phyloP scores from a whole-genome alignment of 2,797 vertebrate genomes.

The Pseudochirops cupreus region DNA sequence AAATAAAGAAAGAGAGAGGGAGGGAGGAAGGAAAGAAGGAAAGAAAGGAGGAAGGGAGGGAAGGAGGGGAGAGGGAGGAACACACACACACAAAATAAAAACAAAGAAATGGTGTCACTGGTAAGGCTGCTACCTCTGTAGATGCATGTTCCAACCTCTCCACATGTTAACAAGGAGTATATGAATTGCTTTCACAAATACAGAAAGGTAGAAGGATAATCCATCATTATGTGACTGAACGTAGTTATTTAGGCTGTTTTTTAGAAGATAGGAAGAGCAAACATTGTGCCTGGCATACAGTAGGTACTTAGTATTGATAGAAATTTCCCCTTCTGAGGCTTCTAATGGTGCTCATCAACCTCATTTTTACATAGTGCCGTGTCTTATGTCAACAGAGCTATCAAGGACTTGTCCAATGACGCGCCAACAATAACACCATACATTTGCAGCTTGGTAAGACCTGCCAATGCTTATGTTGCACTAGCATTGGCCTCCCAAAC shows the following conservation, averaged over 20 bases:
- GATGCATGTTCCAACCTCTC: background rate
- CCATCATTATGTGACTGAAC: background rate
- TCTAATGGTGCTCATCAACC: background rate
- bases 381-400: background rate
- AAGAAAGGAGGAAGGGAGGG: accelerated
- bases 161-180: background rate
- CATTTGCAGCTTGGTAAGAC: background rate
- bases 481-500: background rate
- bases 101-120: background rate
- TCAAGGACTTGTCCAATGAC: background rate
- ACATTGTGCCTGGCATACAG: background rate
- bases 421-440: background rate
- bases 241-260: background rate
- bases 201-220: background rate
- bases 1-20: accelerated
- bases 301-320: background rate
- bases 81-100: background rate
- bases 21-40: no score
- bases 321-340: background rate
- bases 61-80: accelerated
- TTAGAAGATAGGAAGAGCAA: background rate
- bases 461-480: background rate
- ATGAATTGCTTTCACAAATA: background rate
- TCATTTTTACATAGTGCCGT: background rate
- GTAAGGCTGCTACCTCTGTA: background rate